A percentile compares a stretch with the other conserved stretches of the same genome.
Conservation (phyloP, 1,140 invertebrate species). For the Lethocerus indicus region DNA sequence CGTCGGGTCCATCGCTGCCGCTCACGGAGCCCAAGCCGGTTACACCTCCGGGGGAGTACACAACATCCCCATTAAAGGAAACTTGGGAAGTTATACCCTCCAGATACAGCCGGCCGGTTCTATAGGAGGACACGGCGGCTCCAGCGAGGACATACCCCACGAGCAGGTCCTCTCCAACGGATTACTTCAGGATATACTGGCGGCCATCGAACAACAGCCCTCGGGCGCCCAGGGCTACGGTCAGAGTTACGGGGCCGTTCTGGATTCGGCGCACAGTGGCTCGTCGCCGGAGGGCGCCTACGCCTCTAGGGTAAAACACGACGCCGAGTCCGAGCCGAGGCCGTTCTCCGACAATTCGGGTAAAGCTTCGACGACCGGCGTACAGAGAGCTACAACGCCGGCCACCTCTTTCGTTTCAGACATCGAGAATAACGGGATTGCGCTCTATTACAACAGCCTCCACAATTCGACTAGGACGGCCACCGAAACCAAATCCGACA, state of each 20-base stretch:
- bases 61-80: conserved; percentile 40
- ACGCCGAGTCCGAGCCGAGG: no score
- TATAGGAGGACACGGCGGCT: conserved; percentile 26
- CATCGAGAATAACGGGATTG: conserved; percentile 5
- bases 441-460: conserved; percentile 9
- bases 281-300: no score
- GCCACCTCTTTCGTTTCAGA: not conserved
- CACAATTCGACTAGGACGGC: not conserved
- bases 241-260: not conserved
- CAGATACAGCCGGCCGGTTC: conserved; percentile 42
- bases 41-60: not conserved
- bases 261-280: conserved; percentile 7
- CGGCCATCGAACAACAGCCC: conserved; percentile 46
- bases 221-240: conserved; percentile 6
- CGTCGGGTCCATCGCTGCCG: conserved; percentile 1
- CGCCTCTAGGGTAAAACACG: not conserved
- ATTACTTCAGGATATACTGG: conserved; percentile 55
- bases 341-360: no score
- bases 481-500: no score
- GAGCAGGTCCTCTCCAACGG: conserved; percentile 59
- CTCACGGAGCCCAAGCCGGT: not conserved
- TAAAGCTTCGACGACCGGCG: no score
- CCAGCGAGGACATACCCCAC: conserved; percentile 32
- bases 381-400: no score
- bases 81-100: conserved; percentile 44